phyloP scores from a whole-genome alignment of 2,797 vertebrate genomes.

The Zalophus californianus region DNA sequence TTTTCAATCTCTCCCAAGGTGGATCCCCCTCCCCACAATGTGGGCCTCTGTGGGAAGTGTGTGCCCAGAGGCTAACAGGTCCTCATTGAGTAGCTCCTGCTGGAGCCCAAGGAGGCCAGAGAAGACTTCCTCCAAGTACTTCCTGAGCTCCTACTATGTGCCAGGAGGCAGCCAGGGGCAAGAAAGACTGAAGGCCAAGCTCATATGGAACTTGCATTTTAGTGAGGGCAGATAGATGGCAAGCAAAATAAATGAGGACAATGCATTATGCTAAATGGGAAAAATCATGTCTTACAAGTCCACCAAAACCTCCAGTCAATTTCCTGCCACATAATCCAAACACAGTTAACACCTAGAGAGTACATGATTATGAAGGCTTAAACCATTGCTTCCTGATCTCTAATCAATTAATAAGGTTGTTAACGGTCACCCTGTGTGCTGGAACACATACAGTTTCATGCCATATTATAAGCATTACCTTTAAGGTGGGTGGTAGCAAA shows the following conservation, averaged over 20 bases:
- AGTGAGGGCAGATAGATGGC: background rate
- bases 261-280: background rate
- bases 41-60: background rate
- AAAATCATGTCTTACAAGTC: background rate
- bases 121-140: background rate
- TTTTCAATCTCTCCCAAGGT: background rate
- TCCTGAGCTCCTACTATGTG: background rate
- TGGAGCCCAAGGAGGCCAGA: background rate
- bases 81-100: background rate
- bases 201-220: background rate
- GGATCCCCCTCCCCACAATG: too few relatives aligned
- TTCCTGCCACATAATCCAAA: background rate
- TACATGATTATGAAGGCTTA: background rate
- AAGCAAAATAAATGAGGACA: background rate
- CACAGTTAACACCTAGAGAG: background rate
- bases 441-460: background rate
- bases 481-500: background rate
- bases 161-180: background rate
- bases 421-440: too few relatives aligned
- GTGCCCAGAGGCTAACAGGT: background rate
- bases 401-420: background rate
- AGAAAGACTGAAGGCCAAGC: background rate
- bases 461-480: rapidly evolving
- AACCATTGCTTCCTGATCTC: background rate
- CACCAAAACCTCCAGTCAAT: background rate